Conservation (phyloP, 1,140 invertebrate species). For the Kradibia gibbosae region DNA sequence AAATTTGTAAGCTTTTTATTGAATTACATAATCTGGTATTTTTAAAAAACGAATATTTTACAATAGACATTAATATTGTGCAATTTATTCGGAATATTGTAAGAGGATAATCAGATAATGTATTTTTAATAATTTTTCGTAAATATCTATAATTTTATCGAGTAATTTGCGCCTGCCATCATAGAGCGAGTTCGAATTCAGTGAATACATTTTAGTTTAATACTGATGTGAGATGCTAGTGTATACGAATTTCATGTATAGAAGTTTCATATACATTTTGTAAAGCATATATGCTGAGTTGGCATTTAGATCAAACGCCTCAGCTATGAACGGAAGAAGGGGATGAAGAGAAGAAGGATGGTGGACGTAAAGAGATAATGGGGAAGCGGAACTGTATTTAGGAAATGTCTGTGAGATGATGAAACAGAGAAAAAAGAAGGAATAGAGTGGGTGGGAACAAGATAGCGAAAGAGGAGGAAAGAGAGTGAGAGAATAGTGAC, state of each 20-base stretch:
- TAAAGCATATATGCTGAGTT: background rate
- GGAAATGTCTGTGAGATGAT: no score
- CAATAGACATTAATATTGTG: no score
- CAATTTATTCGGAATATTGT: no score
- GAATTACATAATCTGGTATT: no score
- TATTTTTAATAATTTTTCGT: no score
- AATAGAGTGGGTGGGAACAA: background rate
- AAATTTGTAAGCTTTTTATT: no score
- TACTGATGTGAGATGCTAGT: background rate
- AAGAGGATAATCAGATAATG: no score
- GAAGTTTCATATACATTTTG: background rate
- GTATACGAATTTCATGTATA: background rate
- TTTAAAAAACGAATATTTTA: no score
- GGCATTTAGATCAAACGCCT: constrained; percentile 28
- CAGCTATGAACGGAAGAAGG: background rate
- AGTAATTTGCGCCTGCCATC: background rate
- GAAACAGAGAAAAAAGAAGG: background rate
- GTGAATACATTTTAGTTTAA: constrained; percentile 8
- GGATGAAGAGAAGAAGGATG: background rate
- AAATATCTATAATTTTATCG: constrained; percentile 20
- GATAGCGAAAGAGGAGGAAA: background rate
- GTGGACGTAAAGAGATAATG: background rate
- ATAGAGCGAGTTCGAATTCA: background rate
- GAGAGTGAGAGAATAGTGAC: background rate
- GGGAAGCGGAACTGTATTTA: no score